Percentiles rank a stretch among this genome's conserved stretches.
Evolutionary conservation across 2,888 invertebrate genomes (phyloP).

Genomic region (Drosophila imparisetae): DNA sequence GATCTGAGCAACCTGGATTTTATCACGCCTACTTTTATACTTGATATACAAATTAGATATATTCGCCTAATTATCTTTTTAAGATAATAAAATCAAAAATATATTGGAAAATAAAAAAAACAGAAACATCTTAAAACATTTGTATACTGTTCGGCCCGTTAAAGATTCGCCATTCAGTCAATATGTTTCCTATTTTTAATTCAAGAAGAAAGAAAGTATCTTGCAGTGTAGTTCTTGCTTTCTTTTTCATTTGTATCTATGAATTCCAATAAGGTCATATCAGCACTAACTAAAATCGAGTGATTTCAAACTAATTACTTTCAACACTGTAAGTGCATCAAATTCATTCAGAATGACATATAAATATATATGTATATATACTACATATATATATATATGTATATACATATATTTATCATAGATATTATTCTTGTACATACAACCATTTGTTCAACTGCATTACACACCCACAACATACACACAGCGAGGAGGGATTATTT

Average conservation of each 20-base stretch:
- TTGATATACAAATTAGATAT: not conserved
- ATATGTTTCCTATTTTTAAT: not conserved
- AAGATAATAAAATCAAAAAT: not conserved
- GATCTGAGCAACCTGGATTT: not conserved
- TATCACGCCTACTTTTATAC: not conserved
- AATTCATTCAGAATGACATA: conserved; percentile 36
- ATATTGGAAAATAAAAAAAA: not conserved
- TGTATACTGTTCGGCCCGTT: not conserved
- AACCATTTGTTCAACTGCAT: conserved; percentile 16
- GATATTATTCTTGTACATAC: conserved; percentile 1
- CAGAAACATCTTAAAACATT: not conserved
- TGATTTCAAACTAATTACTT: not conserved
- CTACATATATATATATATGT: not conserved
- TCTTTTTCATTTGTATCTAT: not conserved
- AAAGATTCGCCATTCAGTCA: not conserved
- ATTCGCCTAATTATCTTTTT: not conserved
- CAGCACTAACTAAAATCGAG: not conserved
- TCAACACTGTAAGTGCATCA: conserved; percentile 14
- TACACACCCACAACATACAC: conserved; percentile 29
- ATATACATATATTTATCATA: conserved; percentile 1
- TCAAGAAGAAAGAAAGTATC: not conserved
- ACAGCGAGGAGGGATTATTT: conserved; percentile 6
- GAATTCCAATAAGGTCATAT: not conserved
- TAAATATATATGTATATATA: conserved; percentile 22
- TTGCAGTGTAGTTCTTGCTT: not conserved